Evolutionary conservation across 1,140 invertebrate species (phyloP).

Genomic region (Diploscapter pachys): DNA sequence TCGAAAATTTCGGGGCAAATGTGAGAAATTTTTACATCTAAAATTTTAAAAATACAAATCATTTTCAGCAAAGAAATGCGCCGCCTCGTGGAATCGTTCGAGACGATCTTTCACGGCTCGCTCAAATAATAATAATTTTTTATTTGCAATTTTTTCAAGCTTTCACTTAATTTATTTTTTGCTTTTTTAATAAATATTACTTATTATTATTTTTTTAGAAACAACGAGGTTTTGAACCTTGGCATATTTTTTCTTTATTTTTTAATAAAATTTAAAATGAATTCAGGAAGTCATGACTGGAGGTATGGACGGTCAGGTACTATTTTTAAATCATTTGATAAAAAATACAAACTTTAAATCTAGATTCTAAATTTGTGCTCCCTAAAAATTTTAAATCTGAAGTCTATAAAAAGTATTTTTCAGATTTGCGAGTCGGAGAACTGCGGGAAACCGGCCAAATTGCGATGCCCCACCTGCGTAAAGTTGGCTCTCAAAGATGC

Average conservation of each 20-base stretch:
- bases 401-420: not conserved
- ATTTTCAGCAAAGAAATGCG: constrained; percentile 32
- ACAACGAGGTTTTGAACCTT: not conserved
- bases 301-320: too few species aligned
- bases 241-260: not conserved
- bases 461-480: constrained; percentile 92
- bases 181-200: not conserved
- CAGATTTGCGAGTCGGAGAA: constrained; percentile 20
- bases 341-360: too few species aligned
- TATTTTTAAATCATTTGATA: too few species aligned
- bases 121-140: constrained; percentile 19
- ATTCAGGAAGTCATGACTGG: too few species aligned
- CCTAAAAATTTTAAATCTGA: not conserved
- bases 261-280: too few species aligned
- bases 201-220: not conserved
- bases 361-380: too few species aligned
- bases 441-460: constrained; percentile 69
- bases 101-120: constrained; percentile 29
- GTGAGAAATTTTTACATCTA: constrained; percentile 3
- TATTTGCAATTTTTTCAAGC: not conserved
- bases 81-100: constrained; percentile 35
- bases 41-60: not conserved
- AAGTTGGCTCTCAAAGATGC: constrained; percentile 88
- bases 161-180: not conserved
- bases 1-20: constrained; percentile 30